phyloP scores from a whole-genome alignment of 2,797 vertebrate genomes.

The Enteromius radiatus region DNA sequence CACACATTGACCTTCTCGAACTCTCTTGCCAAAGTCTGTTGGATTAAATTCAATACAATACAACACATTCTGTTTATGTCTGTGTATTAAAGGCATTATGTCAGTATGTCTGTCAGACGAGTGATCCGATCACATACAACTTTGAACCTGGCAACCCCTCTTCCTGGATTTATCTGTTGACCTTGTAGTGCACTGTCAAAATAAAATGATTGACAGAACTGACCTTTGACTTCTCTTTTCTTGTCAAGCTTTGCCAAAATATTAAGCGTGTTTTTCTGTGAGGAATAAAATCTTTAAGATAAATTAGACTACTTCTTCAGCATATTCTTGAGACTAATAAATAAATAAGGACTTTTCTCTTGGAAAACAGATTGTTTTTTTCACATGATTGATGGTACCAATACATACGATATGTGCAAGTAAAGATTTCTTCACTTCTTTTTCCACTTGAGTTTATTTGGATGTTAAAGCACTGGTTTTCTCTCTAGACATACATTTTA shows the following conservation, averaged over 20 bases:
- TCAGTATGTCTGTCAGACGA: neutral
- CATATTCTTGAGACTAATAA: neutral
- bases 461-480: neutral
- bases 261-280: neutral
- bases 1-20: neutral
- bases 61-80: conserved; percentile 30
- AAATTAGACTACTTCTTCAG: neutral
- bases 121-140: neutral
- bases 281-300: neutral
- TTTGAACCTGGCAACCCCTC: neutral
- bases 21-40: conserved; percentile 10
- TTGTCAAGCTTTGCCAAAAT: neutral
- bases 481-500: neutral
- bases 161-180: conserved; percentile 9
- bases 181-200: neutral
- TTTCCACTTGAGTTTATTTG: neutral
- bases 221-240: neutral
- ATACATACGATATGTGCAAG: neutral
- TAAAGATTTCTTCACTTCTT: neutral
- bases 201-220: neutral
- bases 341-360: neutral
- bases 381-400: neutral
- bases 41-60: conserved; percentile 37
- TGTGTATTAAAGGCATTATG: conserved; percentile 15
- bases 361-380: neutral